Evolutionary conservation across 2,888 invertebrate species (phyloP).

Genomic region (Scaptomyza tumidula): DNA sequence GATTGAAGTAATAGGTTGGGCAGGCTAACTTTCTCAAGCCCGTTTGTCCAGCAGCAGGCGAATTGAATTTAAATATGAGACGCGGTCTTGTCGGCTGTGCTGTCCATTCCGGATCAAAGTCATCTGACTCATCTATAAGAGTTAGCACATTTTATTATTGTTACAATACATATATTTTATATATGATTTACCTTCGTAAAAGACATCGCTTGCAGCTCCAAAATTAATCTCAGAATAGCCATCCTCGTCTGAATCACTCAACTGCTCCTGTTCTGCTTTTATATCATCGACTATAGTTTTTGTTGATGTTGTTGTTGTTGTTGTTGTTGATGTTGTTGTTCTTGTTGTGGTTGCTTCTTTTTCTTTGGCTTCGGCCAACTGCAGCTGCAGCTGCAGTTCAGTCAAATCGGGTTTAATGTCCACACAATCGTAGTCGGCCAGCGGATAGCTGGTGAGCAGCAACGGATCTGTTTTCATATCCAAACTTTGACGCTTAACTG

Average conservation of each 20-base stretch:
- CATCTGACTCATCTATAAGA: slow-evolving; percentile 52
- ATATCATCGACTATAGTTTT: slow-evolving; percentile 8
- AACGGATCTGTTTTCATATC: slow-evolving; percentile 53
- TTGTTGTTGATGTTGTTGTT: too few species aligned
- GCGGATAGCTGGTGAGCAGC: slow-evolving; percentile 43
- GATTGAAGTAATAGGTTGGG: slow-evolving; percentile 58
- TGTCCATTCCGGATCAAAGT: slow-evolving; percentile 69
- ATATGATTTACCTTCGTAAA: slow-evolving; percentile 53
- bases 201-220: slow-evolving; percentile 53
- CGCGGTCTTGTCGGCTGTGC: slow-evolving; percentile 43
- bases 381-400: slow-evolving; percentile 59
- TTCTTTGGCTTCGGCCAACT: slow-evolving; percentile 27
- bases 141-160: too few species aligned
- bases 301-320: not conserved
- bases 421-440: slow-evolving; percentile 62
- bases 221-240: slow-evolving; percentile 69
- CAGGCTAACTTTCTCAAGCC: slow-evolving; percentile 44
- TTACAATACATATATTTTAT: not conserved
- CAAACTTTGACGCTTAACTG: slow-evolving; percentile 57
- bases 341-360: slow-evolving; percentile 5
- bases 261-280: slow-evolving; percentile 54
- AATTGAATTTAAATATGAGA: slow-evolving; percentile 57
- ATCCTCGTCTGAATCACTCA: slow-evolving; percentile 73
- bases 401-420: slow-evolving; percentile 67
- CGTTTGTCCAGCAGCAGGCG: slow-evolving; percentile 31